phyloP scores from a whole-genome alignment of 2,113 vertebrate species.

The Paradisaea rubra region DNA sequence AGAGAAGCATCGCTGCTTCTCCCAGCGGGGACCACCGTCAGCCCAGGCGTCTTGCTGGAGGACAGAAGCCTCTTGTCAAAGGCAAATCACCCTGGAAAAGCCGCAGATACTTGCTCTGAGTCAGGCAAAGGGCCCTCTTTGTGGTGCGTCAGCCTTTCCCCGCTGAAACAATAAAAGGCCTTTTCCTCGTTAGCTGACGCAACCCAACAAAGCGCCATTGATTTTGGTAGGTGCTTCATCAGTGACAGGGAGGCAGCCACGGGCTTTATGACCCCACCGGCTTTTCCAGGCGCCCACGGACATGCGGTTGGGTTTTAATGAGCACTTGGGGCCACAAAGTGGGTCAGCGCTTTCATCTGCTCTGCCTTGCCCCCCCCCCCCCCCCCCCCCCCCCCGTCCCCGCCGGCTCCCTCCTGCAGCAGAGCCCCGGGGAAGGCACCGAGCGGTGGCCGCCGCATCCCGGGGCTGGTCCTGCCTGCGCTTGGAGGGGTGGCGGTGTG shows the following conservation, averaged over 20 bases:
- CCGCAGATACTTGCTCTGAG: background rate
- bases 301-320: constrained; percentile 1
- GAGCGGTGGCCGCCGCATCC: background rate
- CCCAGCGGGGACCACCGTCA: background rate
- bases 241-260: background rate
- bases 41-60: background rate
- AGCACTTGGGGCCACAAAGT: background rate
- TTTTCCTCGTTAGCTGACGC: constrained; percentile 37
- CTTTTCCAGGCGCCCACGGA: background rate
- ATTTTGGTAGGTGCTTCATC: background rate
- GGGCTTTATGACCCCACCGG: background rate
- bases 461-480: background rate
- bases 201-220: constrained; percentile 19
- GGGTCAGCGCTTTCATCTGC: constrained; percentile 8
- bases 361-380: background rate
- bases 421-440: background rate
- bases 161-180: background rate
- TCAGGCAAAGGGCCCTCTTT: constrained; percentile 13
- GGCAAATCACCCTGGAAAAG: constrained; percentile 1
- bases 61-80: constrained; percentile 33
- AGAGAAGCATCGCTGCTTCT: background rate
- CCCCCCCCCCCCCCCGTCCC: background rate
- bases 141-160: background rate
- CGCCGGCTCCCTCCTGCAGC: background rate
- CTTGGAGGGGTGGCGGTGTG: background rate